These are phyloP conservation scores for Rhombomys opimus DNA, from an alignment of 2,113 vertebrate genomes.

Conservation along the genomic window DNA sequence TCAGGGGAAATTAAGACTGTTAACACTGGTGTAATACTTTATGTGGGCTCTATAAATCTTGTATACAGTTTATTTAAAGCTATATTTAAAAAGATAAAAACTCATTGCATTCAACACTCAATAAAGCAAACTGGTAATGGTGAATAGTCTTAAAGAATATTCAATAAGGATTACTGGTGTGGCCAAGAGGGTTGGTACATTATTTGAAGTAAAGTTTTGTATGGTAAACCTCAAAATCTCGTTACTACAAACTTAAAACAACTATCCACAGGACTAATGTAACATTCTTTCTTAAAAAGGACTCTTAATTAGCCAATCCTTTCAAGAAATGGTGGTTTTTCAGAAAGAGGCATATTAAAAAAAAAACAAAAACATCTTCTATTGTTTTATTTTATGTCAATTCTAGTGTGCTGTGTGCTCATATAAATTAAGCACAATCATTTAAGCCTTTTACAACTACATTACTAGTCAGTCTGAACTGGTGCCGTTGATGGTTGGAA, in stretches of 20 bases:
- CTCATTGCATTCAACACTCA: constrained; percentile 9
- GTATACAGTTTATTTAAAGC: constrained; percentile 42
- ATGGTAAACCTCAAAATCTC: constrained; percentile 53
- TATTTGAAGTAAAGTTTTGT: constrained; percentile 56
- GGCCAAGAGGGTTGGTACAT: constrained; percentile 46
- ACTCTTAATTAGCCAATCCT: constrained; percentile 30
- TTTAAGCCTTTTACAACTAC: constrained; percentile 55
- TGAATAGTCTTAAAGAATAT: constrained; percentile 45
- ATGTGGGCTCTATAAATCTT: constrained; percentile 49
- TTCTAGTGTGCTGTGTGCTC: constrained; percentile 48
- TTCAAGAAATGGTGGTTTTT: constrained; percentile 43
- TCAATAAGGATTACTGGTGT: constrained; percentile 45
- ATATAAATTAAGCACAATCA: constrained; percentile 54
- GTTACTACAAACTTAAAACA: constrained; percentile 22
- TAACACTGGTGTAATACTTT: background rate
- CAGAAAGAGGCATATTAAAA: constrained; percentile 11
- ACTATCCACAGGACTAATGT: constrained; percentile 29
- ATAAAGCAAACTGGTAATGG: constrained; percentile 59
- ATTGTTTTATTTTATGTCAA: background rate
- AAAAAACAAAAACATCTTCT: background rate
- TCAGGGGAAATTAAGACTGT: constrained; percentile 49
- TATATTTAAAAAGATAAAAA: constrained; percentile 65
- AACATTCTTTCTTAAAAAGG: constrained; percentile 3
- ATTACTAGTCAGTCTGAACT: constrained; percentile 58
- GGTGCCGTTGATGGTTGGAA: constrained; percentile 50